Evolutionary conservation across 1,140 invertebrate genomes (phyloP).

Genomic region (Campoletis sonorensis): DNA sequence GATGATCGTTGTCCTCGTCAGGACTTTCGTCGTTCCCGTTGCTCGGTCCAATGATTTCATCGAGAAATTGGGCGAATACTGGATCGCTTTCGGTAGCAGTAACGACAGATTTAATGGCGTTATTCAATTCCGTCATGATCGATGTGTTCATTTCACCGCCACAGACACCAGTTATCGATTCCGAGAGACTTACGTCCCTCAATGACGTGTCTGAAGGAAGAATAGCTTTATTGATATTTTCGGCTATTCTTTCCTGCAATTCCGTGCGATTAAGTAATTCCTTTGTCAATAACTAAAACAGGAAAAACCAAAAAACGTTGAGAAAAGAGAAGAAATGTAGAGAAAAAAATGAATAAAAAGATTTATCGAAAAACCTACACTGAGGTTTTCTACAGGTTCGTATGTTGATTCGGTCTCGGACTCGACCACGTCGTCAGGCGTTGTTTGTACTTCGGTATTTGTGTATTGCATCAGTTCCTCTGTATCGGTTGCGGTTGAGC

Average conservation of each 20-base stretch:
- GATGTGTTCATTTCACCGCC: conserved; percentile 65
- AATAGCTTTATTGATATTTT: conserved; percentile 76
- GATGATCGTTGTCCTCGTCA: conserved; percentile 61
- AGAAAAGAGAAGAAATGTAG: not conserved
- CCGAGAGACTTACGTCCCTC: conserved; percentile 60
- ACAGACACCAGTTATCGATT: conserved; percentile 49
- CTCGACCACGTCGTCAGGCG: conserved; percentile 62
- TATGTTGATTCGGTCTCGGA: conserved; percentile 64
- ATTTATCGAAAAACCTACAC: conserved; percentile 61
- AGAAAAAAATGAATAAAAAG: conserved; percentile 22
- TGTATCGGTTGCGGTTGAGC: conserved; percentile 70
- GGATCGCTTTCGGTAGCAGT: conserved; percentile 73
- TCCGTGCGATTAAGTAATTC: conserved; percentile 72
- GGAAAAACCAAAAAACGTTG: conserved; percentile 26
- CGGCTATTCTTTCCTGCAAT: conserved; percentile 75
- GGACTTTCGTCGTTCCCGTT: conserved; percentile 67
- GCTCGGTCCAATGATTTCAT: conserved; percentile 69
- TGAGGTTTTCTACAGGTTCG: conserved; percentile 72
- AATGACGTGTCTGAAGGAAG: conserved; percentile 57
- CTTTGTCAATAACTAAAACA: conserved; percentile 68
- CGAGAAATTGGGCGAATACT: conserved; percentile 73
- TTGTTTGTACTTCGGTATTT: conserved; percentile 71
- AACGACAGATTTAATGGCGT: conserved; percentile 71
- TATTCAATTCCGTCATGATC: conserved; percentile 71
- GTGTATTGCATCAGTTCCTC: conserved; percentile 67